Conservation (phyloP, 2,888 invertebrate genomes). For the Hoplodrina blanda region DNA sequence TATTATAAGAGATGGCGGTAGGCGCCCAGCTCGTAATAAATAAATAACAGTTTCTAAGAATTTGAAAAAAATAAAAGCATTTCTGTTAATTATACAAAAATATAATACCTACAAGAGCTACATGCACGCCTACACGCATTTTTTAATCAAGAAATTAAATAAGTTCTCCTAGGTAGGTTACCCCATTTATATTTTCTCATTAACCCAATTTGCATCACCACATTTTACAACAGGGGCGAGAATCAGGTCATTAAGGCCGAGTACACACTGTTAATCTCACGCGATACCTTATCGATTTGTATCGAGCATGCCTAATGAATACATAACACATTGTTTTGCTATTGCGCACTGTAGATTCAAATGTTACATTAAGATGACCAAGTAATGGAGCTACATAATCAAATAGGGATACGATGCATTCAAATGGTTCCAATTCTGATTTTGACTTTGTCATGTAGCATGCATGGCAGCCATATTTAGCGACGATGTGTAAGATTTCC, state of each 20-base stretch:
- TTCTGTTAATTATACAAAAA: too few species aligned
- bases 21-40: too few species aligned
- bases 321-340: background rate
- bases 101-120: too few species aligned
- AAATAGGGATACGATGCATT: slow-evolving; percentile 6
- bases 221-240: slow-evolving; percentile 20
- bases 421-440: slow-evolving; percentile 24
- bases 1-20: too few species aligned
- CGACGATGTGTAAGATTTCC: background rate
- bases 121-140: background rate
- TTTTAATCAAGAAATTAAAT: slow-evolving; percentile 6
- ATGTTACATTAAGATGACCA: background rate
- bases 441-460: slow-evolving; percentile 5
- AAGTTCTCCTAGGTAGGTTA: background rate
- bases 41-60: too few species aligned
- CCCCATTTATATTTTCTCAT: slow-evolving; percentile 30
- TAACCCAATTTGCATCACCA: slow-evolving; percentile 38
- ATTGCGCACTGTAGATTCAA: background rate
- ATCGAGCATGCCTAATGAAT: slow-evolving; percentile 26
- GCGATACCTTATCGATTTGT: slow-evolving; percentile 47
- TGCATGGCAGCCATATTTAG: slow-evolving; percentile 9
- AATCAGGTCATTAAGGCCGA: slow-evolving; percentile 37
- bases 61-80: too few species aligned
- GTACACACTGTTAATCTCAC: slow-evolving; percentile 42
- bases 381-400: slow-evolving; percentile 16